A percentile compares a stretch with the other conserved stretches of the same genome.
phyloP scores from a whole-genome alignment of 1,140 invertebrate species.

The Trypoxylus dichotomus region DNA sequence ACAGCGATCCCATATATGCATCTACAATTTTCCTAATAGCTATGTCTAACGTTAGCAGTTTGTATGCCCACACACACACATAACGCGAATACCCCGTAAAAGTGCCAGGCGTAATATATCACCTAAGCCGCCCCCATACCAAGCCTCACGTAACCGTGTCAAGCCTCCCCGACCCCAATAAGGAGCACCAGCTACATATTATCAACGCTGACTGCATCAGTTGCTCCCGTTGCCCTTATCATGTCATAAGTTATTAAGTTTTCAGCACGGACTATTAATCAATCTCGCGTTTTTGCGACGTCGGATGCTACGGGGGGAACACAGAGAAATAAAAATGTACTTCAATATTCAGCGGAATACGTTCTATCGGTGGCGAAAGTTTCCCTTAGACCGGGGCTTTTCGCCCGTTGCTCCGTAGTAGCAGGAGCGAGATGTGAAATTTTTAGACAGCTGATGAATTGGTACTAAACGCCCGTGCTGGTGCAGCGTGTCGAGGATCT shows the following conservation, averaged over 20 bases:
- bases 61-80: background rate
- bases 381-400: background rate
- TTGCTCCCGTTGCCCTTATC: background rate
- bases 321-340: background rate
- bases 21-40: too few relatives aligned
- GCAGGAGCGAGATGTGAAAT: too few relatives aligned
- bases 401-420: background rate
- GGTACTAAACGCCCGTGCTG: background rate
- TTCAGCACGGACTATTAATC: background rate
- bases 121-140: background rate
- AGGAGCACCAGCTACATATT: background rate
- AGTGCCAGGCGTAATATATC: background rate
- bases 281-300: background rate
- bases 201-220: background rate
- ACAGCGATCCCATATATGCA: too few relatives aligned
- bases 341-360: background rate
- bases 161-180: background rate
- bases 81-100: background rate
- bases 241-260: slow-evolving; percentile 3
- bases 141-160: background rate
- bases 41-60: too few relatives aligned
- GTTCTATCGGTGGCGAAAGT: background rate
- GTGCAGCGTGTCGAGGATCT: background rate
- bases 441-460: slow-evolving; percentile 7
- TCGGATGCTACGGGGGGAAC: background rate